A percentile compares a stretch with the other conserved stretches of the same genome.
Conservation (phyloP, 1,140 invertebrate genomes). For the Pseudomyrmex flavicornis region DNA sequence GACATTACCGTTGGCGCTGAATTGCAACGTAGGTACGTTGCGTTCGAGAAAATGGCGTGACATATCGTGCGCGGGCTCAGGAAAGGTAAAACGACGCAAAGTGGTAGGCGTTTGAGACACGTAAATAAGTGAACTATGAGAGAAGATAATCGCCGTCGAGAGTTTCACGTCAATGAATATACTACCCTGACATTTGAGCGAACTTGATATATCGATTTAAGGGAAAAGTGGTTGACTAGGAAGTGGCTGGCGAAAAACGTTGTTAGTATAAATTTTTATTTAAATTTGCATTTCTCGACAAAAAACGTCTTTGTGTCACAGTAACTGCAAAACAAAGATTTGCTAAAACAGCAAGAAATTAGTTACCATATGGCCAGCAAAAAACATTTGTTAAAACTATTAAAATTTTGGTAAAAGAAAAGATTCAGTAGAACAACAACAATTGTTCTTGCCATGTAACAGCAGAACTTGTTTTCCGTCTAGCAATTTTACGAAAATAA, state of each 20-base stretch:
- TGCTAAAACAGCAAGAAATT: too few relatives aligned
- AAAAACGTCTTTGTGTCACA: too few relatives aligned
- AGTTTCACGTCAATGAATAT: constrained; percentile 61
- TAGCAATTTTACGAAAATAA: too few relatives aligned
- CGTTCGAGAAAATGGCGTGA: constrained; percentile 65
- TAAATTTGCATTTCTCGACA: not conserved
- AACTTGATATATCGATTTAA: constrained; percentile 52
- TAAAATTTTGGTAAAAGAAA: too few relatives aligned
- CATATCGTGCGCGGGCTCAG: constrained; percentile 59
- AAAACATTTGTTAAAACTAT: too few relatives aligned
- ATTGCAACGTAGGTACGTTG: constrained; percentile 53
- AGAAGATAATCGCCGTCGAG: constrained; percentile 63
- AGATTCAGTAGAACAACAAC: too few relatives aligned
- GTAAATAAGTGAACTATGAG: constrained; percentile 60
- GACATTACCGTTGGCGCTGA: constrained; percentile 58
- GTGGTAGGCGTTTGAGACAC: constrained; percentile 55
- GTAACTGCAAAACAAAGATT: too few relatives aligned
- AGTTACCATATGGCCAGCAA: too few relatives aligned
- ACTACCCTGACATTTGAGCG: constrained; percentile 61
- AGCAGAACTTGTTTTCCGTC: too few relatives aligned
- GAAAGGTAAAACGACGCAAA: constrained; percentile 66
- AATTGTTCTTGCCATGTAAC: too few relatives aligned
- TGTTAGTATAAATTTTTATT: too few relatives aligned
- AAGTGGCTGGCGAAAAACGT: not conserved
- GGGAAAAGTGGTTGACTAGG: not conserved